phyloP scores from a whole-genome alignment of 2,888 invertebrate species.

The Aquatica leii region DNA sequence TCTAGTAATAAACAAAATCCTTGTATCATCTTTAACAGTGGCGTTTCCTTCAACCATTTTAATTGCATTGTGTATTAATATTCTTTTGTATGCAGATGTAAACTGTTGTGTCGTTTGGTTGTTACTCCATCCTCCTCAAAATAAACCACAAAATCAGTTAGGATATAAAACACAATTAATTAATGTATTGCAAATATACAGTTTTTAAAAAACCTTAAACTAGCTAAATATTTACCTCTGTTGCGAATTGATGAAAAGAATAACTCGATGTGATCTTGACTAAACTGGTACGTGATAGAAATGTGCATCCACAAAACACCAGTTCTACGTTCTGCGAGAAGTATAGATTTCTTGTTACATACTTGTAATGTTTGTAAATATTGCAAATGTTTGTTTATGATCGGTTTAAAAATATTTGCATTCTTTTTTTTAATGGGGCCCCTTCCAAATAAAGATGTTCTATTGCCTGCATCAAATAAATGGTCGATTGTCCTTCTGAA shows the following conservation, averaged over 20 bases:
- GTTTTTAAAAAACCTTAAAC: too few relatives aligned
- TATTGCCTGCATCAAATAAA: neutral
- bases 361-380: neutral
- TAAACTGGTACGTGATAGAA: neutral
- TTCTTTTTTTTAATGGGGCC: neutral
- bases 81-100: too few relatives aligned
- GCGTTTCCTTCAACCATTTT: too few relatives aligned
- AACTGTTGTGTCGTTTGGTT: too few relatives aligned
- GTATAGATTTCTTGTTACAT: neutral
- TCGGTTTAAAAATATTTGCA: neutral
- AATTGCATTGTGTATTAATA: too few relatives aligned
- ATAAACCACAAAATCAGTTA: too few relatives aligned
- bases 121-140: too few relatives aligned
- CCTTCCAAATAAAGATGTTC: neutral
- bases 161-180: too few relatives aligned
- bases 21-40: too few relatives aligned
- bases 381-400: neutral
- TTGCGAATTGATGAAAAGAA: neutral
- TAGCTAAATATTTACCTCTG: neutral
- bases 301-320: neutral
- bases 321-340: neutral
- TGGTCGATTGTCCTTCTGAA: too few relatives aligned
- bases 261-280: neutral
- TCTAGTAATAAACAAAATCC: too few relatives aligned
- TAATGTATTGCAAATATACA: too few relatives aligned